Evolutionary conservation across 2,888 invertebrate species (phyloP).

Genomic region (Troides oblongomaculatus): DNA sequence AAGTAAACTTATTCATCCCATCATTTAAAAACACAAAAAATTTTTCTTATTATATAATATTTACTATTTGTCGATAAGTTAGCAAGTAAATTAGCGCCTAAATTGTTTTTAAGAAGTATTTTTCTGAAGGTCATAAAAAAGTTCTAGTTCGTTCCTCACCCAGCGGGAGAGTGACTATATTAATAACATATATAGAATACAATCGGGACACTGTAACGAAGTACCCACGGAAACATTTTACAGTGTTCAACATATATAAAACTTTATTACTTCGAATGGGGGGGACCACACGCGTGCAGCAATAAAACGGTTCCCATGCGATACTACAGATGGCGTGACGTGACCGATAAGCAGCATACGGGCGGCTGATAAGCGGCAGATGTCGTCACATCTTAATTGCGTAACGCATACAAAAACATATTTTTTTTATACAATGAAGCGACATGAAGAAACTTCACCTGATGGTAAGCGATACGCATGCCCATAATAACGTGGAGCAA

Average conservation of each 20-base stretch:
- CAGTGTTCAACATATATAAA: neutral
- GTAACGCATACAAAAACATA: conserved; percentile 27
- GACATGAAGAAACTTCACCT: too few relatives aligned
- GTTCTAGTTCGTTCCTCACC: neutral
- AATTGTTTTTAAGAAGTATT: too few relatives aligned
- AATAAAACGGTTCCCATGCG: conserved; percentile 39
- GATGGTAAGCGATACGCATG: too few relatives aligned
- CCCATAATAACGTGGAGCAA: too few relatives aligned
- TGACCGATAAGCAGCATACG: conserved; percentile 45
- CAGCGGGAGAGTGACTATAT: neutral
- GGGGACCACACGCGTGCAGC: conserved; percentile 30
- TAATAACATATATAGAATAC: neutral
- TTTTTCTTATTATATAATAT: too few relatives aligned
- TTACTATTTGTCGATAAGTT: too few relatives aligned
- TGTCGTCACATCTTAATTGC: conserved; percentile 31
- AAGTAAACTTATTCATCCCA: too few relatives aligned
- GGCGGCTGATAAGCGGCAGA: conserved; percentile 31
- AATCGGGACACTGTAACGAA: neutral
- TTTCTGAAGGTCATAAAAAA: too few relatives aligned
- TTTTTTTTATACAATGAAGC: too few relatives aligned
- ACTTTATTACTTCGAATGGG: conserved; percentile 9
- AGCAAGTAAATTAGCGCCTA: too few relatives aligned
- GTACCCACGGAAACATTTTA: conserved; percentile 2
- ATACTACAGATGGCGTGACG: conserved; percentile 42
- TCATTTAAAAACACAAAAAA: too few relatives aligned